Conservation (phyloP, 2,888 invertebrate species). For the Bellardia pandia region DNA sequence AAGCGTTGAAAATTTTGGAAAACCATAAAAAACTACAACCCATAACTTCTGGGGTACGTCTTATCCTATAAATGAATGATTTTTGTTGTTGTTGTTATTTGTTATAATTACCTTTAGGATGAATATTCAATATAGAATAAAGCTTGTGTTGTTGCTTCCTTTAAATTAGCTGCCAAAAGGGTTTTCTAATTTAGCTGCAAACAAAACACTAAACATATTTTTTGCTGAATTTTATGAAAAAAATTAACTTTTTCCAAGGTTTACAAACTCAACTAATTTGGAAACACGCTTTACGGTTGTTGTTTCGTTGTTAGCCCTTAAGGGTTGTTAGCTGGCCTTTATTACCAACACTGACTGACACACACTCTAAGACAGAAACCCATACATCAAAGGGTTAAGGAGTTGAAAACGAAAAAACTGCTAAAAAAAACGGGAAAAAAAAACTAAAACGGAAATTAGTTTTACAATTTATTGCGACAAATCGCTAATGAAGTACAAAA, state of each 20-base stretch:
- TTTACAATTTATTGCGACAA: constrained; percentile 80
- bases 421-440: constrained; percentile 50
- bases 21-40: constrained; percentile 22
- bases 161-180: constrained; percentile 60
- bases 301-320: constrained; percentile 38
- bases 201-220: constrained; percentile 25
- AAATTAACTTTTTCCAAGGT: background rate
- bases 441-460: constrained; percentile 78
- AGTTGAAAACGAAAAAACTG: constrained; percentile 32
- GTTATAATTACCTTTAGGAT: constrained; percentile 64
- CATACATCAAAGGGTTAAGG: constrained; percentile 72
- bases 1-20: background rate
- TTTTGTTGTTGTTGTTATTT: constrained; percentile 46
- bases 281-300: constrained; percentile 64
- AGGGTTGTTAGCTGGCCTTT: constrained; percentile 62
- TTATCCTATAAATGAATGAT: constrained; percentile 51
- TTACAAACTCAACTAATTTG: constrained; percentile 59
- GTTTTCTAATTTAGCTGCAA: constrained; percentile 35
- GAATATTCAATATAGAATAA: constrained; percentile 51
- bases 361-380: background rate
- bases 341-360: background rate
- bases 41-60: constrained; percentile 58
- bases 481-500: constrained; percentile 69
- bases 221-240: constrained; percentile 6
- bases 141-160: constrained; percentile 45